Evolutionary conservation across 2,797 vertebrate species (phyloP).

Genomic region (Chromis chromis): DNA sequence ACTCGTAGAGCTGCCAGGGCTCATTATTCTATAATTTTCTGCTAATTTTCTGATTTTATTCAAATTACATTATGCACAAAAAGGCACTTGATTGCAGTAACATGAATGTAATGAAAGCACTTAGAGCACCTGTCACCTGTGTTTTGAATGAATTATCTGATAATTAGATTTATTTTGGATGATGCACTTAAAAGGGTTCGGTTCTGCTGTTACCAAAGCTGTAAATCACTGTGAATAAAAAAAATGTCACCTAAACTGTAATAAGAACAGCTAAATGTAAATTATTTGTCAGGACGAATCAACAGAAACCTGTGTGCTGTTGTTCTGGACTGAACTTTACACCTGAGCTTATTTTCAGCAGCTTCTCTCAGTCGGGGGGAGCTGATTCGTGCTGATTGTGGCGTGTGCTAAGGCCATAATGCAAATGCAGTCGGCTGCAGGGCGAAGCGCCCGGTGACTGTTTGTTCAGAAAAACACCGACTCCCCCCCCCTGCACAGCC

Average conservation of each 20-base stretch:
- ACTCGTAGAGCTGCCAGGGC: too few relatives aligned
- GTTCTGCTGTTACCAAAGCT: background rate
- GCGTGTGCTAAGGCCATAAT: constrained; percentile 31
- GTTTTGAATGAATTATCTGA: background rate
- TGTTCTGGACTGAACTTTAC: constrained; percentile 31
- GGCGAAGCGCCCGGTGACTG: constrained; percentile 17
- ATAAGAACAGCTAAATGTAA: constrained; percentile 3
- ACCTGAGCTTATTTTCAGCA: constrained; percentile 43
- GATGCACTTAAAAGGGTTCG: too few relatives aligned
- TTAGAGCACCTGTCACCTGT: too few relatives aligned
- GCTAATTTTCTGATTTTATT: too few relatives aligned
- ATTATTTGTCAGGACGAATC: constrained; percentile 28
- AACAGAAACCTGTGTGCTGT: constrained; percentile 2
- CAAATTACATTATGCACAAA: too few relatives aligned
- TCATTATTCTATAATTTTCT: too few relatives aligned
- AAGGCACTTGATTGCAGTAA: too few relatives aligned
- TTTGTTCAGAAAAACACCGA: constrained; percentile 31
- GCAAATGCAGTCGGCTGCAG: constrained; percentile 45
- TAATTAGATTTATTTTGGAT: background rate
- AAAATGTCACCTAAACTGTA: background rate
- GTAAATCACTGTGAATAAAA: background rate
- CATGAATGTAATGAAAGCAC: too few relatives aligned
- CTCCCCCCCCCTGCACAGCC: background rate
- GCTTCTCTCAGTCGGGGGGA: constrained; percentile 17
- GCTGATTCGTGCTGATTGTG: constrained; percentile 41